Evolutionary conservation across 2,888 invertebrate genomes (phyloP).

Genomic region (Lacanobia oleracea): DNA sequence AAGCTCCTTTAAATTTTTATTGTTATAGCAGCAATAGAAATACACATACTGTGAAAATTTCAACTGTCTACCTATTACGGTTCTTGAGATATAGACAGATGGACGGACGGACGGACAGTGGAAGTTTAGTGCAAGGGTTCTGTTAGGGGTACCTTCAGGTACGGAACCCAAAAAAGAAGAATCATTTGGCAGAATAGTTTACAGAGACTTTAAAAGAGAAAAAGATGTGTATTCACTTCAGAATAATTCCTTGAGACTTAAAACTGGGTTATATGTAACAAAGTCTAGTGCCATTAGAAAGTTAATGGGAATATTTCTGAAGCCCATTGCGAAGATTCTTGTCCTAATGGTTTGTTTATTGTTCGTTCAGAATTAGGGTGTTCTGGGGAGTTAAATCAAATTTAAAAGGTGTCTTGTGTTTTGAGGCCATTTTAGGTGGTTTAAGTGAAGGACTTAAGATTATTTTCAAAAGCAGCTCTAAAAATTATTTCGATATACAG

Average conservation of each 20-base stretch:
- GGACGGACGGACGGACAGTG: too few relatives aligned
- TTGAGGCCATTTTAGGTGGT: conserved; percentile 20
- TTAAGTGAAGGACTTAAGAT: conserved; percentile 12
- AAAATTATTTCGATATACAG: not conserved
- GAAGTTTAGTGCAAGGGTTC: too few relatives aligned
- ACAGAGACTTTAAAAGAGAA: too few relatives aligned
- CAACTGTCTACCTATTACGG: too few relatives aligned
- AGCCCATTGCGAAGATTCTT: conserved; percentile 38
- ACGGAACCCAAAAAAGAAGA: too few relatives aligned
- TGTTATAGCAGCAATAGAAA: too few relatives aligned
- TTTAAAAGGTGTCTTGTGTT: conserved; percentile 52
- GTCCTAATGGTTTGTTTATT: conserved; percentile 53
- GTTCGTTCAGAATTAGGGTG: conserved; percentile 60
- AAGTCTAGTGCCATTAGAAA: conserved; percentile 37
- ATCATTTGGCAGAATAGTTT: too few relatives aligned
- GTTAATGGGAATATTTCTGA: conserved; percentile 52
- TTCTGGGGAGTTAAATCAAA: conserved; percentile 59
- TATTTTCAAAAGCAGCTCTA: not conserved
- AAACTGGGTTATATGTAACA: conserved; percentile 9
- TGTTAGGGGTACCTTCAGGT: too few relatives aligned
- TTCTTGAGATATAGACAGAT: too few relatives aligned
- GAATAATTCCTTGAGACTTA: not conserved
- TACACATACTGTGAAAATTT: too few relatives aligned
- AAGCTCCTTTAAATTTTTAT: too few relatives aligned
- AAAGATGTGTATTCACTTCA: not conserved